These are phyloP conservation scores for Pluvianellus socialis DNA, from an alignment of 2,113 vertebrate species.

Conservation along the genomic window DNA sequence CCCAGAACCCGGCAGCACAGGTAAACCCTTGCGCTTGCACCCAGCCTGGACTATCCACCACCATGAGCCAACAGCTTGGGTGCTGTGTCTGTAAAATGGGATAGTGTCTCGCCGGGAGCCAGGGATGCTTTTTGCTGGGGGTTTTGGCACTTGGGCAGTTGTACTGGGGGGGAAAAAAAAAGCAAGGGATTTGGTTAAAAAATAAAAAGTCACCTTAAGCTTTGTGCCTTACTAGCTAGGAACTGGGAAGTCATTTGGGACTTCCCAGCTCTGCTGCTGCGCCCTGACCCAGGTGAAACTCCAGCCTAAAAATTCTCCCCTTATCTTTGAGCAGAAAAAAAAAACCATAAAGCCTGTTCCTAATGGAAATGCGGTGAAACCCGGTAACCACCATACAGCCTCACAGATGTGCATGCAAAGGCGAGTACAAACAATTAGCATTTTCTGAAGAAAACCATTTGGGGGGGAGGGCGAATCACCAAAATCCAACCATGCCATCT, in stretches of 20 bases:
- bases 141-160: neutral
- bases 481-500: rapidly evolving
- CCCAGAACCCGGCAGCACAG: neutral
- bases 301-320: neutral
- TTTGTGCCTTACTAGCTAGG: neutral
- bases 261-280: neutral
- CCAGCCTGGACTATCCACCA: neutral
- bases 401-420: neutral
- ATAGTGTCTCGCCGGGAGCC: neutral
- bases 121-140: neutral
- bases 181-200: neutral
- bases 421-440: neutral
- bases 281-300: neutral
- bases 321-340: neutral
- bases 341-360: neutral
- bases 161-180: neutral
- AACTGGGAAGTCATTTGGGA: neutral
- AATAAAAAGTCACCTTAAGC: neutral
- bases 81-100: neutral
- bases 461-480: too few species aligned
- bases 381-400: neutral
- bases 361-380: neutral
- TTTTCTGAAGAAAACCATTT: neutral
- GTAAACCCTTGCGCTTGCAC: neutral
- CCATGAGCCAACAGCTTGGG: neutral